Conservation (phyloP, 2,113 vertebrate species). For the Elgaria multicarinata region DNA sequence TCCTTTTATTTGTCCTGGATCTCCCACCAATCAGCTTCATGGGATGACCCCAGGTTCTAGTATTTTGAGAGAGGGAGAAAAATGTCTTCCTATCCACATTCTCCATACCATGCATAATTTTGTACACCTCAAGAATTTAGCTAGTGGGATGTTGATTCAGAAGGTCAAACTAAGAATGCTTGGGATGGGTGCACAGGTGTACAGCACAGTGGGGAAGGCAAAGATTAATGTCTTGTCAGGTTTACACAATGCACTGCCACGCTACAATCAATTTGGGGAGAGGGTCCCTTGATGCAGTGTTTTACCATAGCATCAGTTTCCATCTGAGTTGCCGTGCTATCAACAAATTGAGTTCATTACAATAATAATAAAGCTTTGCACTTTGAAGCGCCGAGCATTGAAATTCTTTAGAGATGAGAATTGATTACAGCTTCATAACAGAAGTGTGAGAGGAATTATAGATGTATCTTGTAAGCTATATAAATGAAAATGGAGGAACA, state of each 20-base stretch:
- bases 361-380: neutral
- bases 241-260: neutral
- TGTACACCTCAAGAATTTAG: too few species aligned
- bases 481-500: neutral
- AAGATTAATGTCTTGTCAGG: neutral
- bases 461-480: neutral
- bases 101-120: too few species aligned
- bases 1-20: too few species aligned
- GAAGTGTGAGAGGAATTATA: neutral
- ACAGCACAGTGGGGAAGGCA: too few species aligned
- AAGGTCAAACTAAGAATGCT: too few species aligned
- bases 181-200: too few species aligned
- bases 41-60: too few species aligned
- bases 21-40: too few species aligned
- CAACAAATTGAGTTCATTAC: slow-evolving; percentile 1
- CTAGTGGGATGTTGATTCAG: too few species aligned
- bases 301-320: neutral
- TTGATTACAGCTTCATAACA: neutral
- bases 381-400: neutral
- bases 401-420: neutral
- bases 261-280: neutral
- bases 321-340: neutral
- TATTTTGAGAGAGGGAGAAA: too few species aligned
- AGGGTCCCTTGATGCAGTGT: neutral
- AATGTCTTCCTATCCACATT: too few species aligned